Evolutionary conservation across 2,888 invertebrate species (phyloP), one percentile per base, ranked within the genome.

Genomic region (Orchesella flavescens): DNA sequence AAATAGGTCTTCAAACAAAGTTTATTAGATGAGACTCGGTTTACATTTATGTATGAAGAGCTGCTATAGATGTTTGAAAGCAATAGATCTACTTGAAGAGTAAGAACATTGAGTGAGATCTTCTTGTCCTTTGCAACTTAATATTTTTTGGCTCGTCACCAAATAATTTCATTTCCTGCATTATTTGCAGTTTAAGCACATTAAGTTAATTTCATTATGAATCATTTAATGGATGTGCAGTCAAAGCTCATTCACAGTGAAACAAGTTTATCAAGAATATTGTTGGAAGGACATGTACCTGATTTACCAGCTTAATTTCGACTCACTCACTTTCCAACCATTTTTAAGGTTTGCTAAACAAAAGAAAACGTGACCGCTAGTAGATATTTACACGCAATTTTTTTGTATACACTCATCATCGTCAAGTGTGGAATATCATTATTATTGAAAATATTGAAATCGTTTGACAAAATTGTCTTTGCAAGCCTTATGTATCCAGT

Each of bases 241-340:
- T 44, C 13, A 21, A 9, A 55, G 23, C 34, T 49, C 12, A 49
- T 12, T 72, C 34, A n/a, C n/a, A 21, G 12, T 69, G 13, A 77
- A 77, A 77, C 77, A 77, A 77, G 77, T 77, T 77, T 77, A 77
- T 77, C 77, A 69, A 77, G 69, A 77, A 77, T 59, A 34, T 72
- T 65, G 12, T 24, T 43, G 23, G 65, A 72, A 80, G 72, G 79
- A 57, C 79, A 66, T 80, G 79, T 66, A 72, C 79, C 73, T 80
- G 79, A 80, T 80, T 73, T 24, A 72, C 57, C 55, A 71, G 23
- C 21, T 69, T 44, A 17, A 17, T 15, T 65, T 68, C 10, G 3
- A 2, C 53, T 49, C 46, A 23, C 5, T 75, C 74, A 66, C 69
- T 77, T 77, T 77, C 77, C 69, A 69, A 15, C 46, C 46, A 21